Percentiles rank a stretch among this genome's conserved stretches.
Conservation (phyloP, 2,888 invertebrate species). For the Drosophila rellima region DNA sequence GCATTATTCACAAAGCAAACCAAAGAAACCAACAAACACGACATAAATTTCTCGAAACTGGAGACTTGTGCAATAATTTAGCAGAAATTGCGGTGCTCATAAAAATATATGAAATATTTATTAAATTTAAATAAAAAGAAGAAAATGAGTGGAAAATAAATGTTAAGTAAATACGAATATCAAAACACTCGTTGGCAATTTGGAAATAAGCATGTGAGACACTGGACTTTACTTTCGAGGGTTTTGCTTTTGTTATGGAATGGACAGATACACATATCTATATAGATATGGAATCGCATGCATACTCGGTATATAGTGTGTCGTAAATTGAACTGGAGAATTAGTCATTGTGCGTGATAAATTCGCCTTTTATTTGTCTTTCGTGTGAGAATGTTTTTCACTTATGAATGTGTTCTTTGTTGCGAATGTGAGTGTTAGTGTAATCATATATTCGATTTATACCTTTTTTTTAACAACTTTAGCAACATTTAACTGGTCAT, state of each 20-base stretch:
- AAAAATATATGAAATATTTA: conserved; percentile 74
- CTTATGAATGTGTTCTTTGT: conserved; percentile 74
- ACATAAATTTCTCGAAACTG: conserved; percentile 49
- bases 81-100: conserved; percentile 61
- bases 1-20: conserved; percentile 60
- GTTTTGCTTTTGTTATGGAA: conserved; percentile 33
- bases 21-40: conserved; percentile 45
- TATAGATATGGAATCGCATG: conserved; percentile 23
- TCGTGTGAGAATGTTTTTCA: conserved; percentile 76
- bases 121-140: conserved; percentile 69
- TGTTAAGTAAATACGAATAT: conserved; percentile 38
- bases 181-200: conserved; percentile 25
- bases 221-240: conserved; percentile 26
- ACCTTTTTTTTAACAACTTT: conserved; percentile 51
- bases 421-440: conserved; percentile 23
- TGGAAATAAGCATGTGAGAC: conserved; percentile 30
- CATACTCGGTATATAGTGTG: conserved; percentile 47
- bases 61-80: conserved; percentile 67
- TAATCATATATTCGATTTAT: conserved; percentile 31
- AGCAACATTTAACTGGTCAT: conserved; percentile 64
- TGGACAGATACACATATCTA: conserved; percentile 11
- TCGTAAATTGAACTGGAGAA: conserved; percentile 67
- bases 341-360: conserved; percentile 81
- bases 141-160: conserved; percentile 23
- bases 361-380: conserved; percentile 78